Base-by-base conservation (phyloP, 2,113 vertebrate species). In the Periophthalmodon schlosseri region DNA sequence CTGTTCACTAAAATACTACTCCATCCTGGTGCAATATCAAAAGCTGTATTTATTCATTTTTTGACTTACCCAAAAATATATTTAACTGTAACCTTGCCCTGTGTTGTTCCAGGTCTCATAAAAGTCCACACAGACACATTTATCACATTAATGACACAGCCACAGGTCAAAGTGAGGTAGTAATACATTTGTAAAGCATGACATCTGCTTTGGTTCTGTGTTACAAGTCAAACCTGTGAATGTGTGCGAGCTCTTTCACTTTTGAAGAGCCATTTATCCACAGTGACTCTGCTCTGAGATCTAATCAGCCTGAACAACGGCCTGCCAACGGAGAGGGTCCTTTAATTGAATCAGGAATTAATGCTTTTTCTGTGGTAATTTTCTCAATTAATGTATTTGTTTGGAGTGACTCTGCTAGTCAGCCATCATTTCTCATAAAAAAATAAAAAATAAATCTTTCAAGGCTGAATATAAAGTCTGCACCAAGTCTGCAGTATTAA, bases 241-340 rank as follows among this genome's bases (percentile, higher is more conserved):
- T 39, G 63, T 44, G 34, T 39, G 12, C 20, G 10, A 46, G 20
- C 44, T 49, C 46, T 49, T 47, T 68, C 65, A 23, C 65, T 44
- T 36, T 36, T 67, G 36, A 23, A 49, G 44, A 49, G 2, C 14
- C 39, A 68, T 28, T 68, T 68, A 68, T 68, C 44, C 66, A 46
- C 44, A 49, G 39, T 13, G 66, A 47, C 44, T 67, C 65, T 23
- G 46, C 66, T 24, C 21, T 13, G 9, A 18, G 66, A 68, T 68
- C 21, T 14, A 47, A 68, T 68, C 44, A 68, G 66, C 66, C 65
- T 20, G 65, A 47, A 67, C 39, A 67, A 67, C 18, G n/a, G 66
- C 44, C 39, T 47, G 65, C 65, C 21, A 46, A n/a, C 6, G 66
- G 21, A 24, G 46, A 46, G 24, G 24, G 21, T 16, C 44, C 46